These are phyloP conservation scores for Mythimna pallens DNA, from an alignment of 2,888 invertebrate genomes.

Conservation along the genomic window DNA sequence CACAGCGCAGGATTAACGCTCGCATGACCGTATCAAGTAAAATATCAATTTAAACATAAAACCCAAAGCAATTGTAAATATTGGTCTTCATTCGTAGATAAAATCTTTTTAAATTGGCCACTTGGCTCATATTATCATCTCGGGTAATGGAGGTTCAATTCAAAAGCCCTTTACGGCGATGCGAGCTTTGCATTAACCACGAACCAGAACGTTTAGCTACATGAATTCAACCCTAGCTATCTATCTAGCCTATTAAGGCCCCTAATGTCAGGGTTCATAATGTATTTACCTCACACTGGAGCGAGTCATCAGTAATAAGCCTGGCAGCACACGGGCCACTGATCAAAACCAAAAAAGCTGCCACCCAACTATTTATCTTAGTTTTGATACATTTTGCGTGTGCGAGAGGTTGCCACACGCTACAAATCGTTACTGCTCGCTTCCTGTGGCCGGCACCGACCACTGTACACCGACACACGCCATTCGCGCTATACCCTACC, in stretches of 20 bases:
- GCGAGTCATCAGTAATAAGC: not conserved
- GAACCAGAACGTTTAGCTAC: not conserved
- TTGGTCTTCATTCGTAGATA: not conserved
- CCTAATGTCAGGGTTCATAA: not conserved
- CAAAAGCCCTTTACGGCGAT: not conserved
- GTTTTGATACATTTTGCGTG: too few relatives aligned
- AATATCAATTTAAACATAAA: not conserved
- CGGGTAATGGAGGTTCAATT: not conserved
- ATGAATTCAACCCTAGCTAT: not conserved
- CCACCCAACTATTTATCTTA: too few relatives aligned
- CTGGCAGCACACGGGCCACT: too few relatives aligned
- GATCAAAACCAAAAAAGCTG: too few relatives aligned
- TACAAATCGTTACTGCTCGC: too few relatives aligned
- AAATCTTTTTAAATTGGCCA: not conserved
- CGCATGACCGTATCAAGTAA: not conserved
- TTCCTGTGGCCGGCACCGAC: too few relatives aligned
- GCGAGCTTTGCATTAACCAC: not conserved
- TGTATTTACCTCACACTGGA: conserved; percentile 2
- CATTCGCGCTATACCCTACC: too few relatives aligned
- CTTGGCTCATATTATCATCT: not conserved
- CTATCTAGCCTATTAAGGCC: not conserved
- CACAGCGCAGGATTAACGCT: not conserved
- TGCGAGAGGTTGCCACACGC: too few relatives aligned
- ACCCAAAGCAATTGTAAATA: not conserved
- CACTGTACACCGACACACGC: too few relatives aligned